Evolutionary conservation across 1,140 invertebrate species (phyloP), one percentile per base, ranked within the genome.

Genomic region (Heliconius nattereri): DNA sequence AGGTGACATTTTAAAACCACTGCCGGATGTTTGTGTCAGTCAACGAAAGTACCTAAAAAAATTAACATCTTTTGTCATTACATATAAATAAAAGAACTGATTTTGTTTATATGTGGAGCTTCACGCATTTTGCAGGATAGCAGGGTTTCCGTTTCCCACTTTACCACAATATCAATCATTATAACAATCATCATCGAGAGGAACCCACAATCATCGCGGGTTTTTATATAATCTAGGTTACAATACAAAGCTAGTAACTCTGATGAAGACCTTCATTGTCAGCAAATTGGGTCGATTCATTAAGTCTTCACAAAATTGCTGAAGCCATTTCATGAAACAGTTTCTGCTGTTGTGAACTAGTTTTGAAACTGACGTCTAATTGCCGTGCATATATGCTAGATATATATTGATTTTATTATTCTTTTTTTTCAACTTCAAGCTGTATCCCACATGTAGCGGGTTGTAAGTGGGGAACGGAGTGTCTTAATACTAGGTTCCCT

Each of bases 291-390:
- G 77, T 75, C 78, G 75, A 60, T 52, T 40, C 49, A 71, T 79
- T 82, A 74, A 78, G 81, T 77, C 78, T 82, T 82, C 81, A 79
- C 57, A 35, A 35, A 79, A 79, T 79, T 82, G 57, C 71, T 66
- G 81, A 82, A 82, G 75, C 78, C 81, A 54, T 82, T 76, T 78
- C 35, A 66, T 75, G 72, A 70, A 76, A 70, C 75, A 20, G 60
- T 76, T 11, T 76, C 2, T 13, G 40, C 40, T 5, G n/a, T 8
- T 75, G 8, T 75, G 37, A 76, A 76, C 75, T 76, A 76, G n/a
- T 76, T 76, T 70, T 45, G 23, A 66, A 66, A 66, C 8, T 11
- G 60, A 6, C 60, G 8, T 26, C 11, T 66, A 13, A 29, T 29
- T 60, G 0, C 7, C 20, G 8, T 54, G 20, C 5, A 54, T 54